Evolutionary conservation across 2,797 vertebrate genomes (phyloP).

Genomic region (Zenarchopterus dispar): DNA sequence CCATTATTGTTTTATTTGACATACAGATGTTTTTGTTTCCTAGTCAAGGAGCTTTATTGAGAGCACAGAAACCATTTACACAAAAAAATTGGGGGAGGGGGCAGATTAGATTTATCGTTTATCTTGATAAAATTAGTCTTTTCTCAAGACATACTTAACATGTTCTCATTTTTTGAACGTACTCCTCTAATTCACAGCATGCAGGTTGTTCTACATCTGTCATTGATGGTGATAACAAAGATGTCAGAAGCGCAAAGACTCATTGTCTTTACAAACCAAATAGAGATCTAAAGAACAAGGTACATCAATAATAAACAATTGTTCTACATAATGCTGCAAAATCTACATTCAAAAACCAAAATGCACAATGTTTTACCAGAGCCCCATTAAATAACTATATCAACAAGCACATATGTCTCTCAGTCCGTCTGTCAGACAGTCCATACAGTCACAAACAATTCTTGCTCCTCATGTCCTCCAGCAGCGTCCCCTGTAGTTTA

Average conservation of each 20-base stretch:
- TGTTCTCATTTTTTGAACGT: slow-evolving; percentile 48
- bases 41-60: slow-evolving; percentile 79
- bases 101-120: slow-evolving; percentile 52
- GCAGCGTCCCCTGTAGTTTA: slow-evolving; percentile 56
- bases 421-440: slow-evolving; percentile 46
- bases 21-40: slow-evolving; percentile 82
- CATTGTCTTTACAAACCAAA: slow-evolving; percentile 66
- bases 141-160: slow-evolving; percentile 51
- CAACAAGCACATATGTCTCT: slow-evolving; percentile 70
- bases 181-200: slow-evolving; percentile 54
- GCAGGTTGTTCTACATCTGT: slow-evolving; percentile 55
- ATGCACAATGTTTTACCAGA: slow-evolving; percentile 75
- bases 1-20: slow-evolving; percentile 87
- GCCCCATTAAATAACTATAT: slow-evolving; percentile 80
- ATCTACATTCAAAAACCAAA: slow-evolving; percentile 85
- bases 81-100: slow-evolving; percentile 48
- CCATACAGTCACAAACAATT: slow-evolving; percentile 40
- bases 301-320: slow-evolving; percentile 73
- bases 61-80: slow-evolving; percentile 77
- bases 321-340: slow-evolving; percentile 83
- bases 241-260: slow-evolving; percentile 67
- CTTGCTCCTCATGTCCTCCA: slow-evolving; percentile 62
- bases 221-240: slow-evolving; percentile 51
- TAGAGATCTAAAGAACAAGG: slow-evolving; percentile 78
- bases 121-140: slow-evolving; percentile 58